phyloP scores from a whole-genome alignment of 2,113 vertebrate genomes.

The Prionailurus viverrinus region DNA sequence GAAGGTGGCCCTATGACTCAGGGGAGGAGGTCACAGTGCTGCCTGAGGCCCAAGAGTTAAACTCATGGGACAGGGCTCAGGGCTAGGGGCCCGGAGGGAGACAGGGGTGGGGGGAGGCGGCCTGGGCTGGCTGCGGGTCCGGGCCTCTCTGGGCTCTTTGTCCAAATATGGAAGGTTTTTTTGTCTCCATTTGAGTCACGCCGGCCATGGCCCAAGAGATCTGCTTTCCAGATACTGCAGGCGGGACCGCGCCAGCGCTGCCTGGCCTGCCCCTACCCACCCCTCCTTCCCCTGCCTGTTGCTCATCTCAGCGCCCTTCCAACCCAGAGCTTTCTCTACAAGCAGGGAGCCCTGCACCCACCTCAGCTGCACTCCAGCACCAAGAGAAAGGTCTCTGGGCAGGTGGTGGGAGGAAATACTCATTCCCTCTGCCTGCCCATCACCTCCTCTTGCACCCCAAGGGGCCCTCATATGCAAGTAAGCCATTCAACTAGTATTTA shows the following conservation, averaged over 20 bases:
- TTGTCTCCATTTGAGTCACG: slow-evolving; percentile 89
- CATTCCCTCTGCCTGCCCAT: not conserved
- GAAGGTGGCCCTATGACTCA: not conserved
- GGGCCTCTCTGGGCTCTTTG: slow-evolving; percentile 87
- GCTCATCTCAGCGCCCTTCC: slow-evolving; percentile 61
- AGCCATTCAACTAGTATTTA: not conserved
- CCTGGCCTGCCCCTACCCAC: slow-evolving; percentile 42
- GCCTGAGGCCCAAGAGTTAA: slow-evolving; percentile 38
- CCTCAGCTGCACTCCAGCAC: not conserved
- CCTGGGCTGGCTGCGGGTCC: slow-evolving; percentile 67
- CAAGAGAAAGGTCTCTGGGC: not conserved
- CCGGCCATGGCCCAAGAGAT: slow-evolving; percentile 89
- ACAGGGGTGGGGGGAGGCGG: slow-evolving; percentile 62
- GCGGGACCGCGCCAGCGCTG: slow-evolving; percentile 61
- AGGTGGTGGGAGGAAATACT: not conserved
- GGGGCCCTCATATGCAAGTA: not conserved
- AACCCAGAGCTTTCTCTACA: not conserved
- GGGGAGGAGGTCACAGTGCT: not conserved
- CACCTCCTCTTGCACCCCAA: not conserved
- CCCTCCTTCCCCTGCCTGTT: not conserved
- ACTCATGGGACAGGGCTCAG: slow-evolving; percentile 46
- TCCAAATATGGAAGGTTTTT: slow-evolving; percentile 94
- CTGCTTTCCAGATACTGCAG: slow-evolving; percentile 89
- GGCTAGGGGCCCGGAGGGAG: slow-evolving; percentile 73
- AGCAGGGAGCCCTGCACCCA: not conserved